Evolutionary conservation across 2,113 vertebrate genomes (phyloP).

Genomic region (Callocephalon fimbriatum): DNA sequence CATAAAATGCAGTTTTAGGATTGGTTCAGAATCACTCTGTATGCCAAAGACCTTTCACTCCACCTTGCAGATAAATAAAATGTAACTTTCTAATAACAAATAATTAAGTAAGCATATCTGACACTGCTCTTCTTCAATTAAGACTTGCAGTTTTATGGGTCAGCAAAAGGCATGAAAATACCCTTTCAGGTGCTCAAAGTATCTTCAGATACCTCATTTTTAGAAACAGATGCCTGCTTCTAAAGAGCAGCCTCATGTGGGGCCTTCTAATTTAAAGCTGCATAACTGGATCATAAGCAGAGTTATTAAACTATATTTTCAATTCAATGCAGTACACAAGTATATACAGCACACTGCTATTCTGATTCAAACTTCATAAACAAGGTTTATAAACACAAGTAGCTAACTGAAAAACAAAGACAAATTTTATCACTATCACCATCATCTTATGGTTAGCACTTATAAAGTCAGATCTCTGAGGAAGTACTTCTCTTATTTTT

Average conservation of each 20-base stretch:
- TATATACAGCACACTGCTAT: neutral
- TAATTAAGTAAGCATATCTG: constrained; percentile 2
- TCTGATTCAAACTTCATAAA: neutral
- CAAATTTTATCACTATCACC: neutral
- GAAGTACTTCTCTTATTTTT: neutral
- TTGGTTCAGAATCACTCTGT: neutral
- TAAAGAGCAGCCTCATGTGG: neutral
- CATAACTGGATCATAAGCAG: neutral
- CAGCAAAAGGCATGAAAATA: constrained; percentile 5
- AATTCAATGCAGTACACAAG: neutral
- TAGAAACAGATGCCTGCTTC: neutral
- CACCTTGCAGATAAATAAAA: constrained; percentile 4
- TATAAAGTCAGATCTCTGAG: neutral
- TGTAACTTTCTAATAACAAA: constrained; percentile 29
- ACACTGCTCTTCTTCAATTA: neutral
- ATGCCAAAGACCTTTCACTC: neutral
- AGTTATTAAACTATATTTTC: neutral
- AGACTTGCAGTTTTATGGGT: neutral
- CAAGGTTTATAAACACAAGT: neutral
- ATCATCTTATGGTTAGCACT: neutral
- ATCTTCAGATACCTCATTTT: neutral
- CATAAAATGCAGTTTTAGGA: neutral
- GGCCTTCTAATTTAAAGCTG: neutral
- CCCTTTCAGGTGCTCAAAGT: constrained; percentile 13
- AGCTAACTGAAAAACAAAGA: neutral